These are phyloP conservation scores for Rhabditoides inermis DNA, from an alignment of 2,888 invertebrate genomes.

Conservation along the genomic window DNA sequence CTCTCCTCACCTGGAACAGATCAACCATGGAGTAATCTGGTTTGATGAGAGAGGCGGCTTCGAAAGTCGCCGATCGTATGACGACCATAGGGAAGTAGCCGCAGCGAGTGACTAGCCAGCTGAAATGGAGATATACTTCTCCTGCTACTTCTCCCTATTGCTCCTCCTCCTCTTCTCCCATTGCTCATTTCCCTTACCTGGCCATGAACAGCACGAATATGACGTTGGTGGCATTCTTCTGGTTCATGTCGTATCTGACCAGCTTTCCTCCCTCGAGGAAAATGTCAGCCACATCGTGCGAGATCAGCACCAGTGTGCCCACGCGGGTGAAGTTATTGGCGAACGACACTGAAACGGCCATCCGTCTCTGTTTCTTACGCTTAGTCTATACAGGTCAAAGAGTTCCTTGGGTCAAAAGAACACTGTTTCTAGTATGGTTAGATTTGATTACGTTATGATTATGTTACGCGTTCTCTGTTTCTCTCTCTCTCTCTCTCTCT, in stretches of 20 bases:
- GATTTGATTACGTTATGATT: too few relatives aligned
- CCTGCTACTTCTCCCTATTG: too few relatives aligned
- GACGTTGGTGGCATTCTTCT: constrained; percentile 27
- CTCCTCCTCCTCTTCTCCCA: too few relatives aligned
- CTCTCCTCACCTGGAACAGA: constrained; percentile 22
- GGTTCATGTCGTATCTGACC: constrained; percentile 33
- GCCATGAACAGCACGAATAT: constrained; percentile 39
- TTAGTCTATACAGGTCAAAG: too few relatives aligned
- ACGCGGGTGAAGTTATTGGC: too few relatives aligned
- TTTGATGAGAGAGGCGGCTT: constrained; percentile 42
- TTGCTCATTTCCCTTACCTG: constrained; percentile 12
- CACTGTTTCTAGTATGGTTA: too few relatives aligned
- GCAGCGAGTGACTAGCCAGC: constrained; percentile 43
- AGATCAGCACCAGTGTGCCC: constrained; percentile 53
- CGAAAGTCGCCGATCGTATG: constrained; percentile 36
- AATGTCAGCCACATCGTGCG: constrained; percentile 56
- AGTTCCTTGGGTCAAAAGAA: too few relatives aligned
- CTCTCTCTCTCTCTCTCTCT: too few relatives aligned
- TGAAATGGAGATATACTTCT: too few relatives aligned
- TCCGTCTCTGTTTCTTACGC: too few relatives aligned
- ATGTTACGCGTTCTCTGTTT: too few relatives aligned
- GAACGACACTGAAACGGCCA: too few relatives aligned
- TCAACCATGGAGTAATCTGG: constrained; percentile 39
- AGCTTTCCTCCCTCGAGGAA: constrained; percentile 54
- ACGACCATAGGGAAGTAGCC: constrained; percentile 43